These are phyloP conservation scores for Heliconius hortense DNA, from an alignment of 2,888 invertebrate genomes.

Conservation along the genomic window DNA sequence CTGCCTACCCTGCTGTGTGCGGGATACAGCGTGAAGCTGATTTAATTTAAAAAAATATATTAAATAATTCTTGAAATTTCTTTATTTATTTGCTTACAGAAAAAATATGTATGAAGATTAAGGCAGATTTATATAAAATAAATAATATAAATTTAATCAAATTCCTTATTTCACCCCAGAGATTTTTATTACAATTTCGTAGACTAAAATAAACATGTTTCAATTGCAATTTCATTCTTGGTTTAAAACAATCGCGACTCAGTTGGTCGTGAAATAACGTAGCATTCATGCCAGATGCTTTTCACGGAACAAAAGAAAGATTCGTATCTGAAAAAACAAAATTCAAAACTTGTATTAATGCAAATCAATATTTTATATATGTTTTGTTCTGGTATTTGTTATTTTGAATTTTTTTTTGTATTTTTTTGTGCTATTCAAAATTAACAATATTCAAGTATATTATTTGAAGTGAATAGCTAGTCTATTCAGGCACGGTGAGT, in stretches of 20 bases:
- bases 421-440: background rate
- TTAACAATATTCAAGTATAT: background rate
- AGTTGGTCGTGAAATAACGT: constrained; percentile 31
- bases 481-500: background rate
- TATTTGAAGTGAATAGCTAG: background rate
- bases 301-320: constrained; percentile 19
- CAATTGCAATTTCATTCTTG: constrained; percentile 32
- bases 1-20: too few relatives aligned
- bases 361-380: constrained; percentile 1
- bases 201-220: constrained; percentile 30
- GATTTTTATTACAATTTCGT: constrained; percentile 11
- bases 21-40: too few relatives aligned
- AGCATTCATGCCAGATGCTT: constrained; percentile 21
- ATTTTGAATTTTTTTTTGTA: background rate
- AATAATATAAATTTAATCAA: background rate
- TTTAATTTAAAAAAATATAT: too few relatives aligned
- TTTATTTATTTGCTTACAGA: too few relatives aligned
- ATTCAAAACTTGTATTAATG: constrained; percentile 10
- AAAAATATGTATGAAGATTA: background rate
- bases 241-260: constrained; percentile 28
- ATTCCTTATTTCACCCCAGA: background rate
- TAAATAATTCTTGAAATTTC: background rate
- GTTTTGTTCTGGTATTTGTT: background rate
- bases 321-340: constrained; percentile 16
- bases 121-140: background rate